Base-by-base conservation (phyloP, 2,888 invertebrate species). In the Orthonevra nobilis region DNA sequence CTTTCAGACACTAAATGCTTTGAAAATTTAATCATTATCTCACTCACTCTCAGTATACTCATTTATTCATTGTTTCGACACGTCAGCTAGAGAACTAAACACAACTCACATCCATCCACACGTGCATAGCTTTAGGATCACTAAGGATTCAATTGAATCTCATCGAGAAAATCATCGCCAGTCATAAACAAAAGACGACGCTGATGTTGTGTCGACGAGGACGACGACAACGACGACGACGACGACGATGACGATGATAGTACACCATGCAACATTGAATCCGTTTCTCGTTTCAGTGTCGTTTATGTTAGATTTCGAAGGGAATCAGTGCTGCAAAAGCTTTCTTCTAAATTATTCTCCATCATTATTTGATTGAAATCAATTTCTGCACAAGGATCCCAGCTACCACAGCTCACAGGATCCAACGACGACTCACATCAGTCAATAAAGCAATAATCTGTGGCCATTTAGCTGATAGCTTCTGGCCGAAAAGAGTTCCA, bases 361-460 rank as follows among this genome's bases (percentile, higher is more conserved):
- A 79, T 79, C 79, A 79, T 79, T 72, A 79, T 79, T 79, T 72
- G 79, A 79, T 79, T 79, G 79, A 68, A 79, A 79, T 79, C 79
- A 68, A 66, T 79, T 72, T 79, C 54, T 34, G 36, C 60, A 60
- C 69, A 61, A 56, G 52, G 30, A 48, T 56, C 14, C 58, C 10
- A 28, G 12, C 36, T 14, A 10, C 40, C 23, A 32, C 48, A 20
- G 7, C 42, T 40, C 28, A 28, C 19, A 12, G 23, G 10, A n/a
- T 2, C 10, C 15, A 36, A 50, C 30, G 52, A 69, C 36, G 52
- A 34, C 54, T 72, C 70, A 42, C 66, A 74, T 70, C 70, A 81
- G 81, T 81, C 81, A 81, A 81, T 81, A 75, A 81, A 81, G 81
- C 72, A 75, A 81, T 81, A 75, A 81, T 81, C 81, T 74, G 81